Conservation (phyloP, 1,140 invertebrate species). For the Musca vetustissima region DNA sequence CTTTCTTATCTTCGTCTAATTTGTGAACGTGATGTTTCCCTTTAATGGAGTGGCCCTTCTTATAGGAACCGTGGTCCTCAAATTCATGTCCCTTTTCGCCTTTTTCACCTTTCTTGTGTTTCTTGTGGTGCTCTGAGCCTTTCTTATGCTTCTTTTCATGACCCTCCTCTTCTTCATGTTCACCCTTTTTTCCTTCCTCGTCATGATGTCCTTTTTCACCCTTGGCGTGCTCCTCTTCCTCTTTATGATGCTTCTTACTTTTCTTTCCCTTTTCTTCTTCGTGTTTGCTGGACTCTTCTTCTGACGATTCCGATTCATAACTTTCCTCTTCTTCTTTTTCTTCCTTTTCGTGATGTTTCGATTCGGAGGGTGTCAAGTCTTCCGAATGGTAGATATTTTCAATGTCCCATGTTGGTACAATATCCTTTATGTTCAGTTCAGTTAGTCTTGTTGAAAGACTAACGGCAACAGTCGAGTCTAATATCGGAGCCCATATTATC, state of each 20-base stretch:
- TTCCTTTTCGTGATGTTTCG: slow-evolving; percentile 43
- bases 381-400: background rate
- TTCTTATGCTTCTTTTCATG: slow-evolving; percentile 77
- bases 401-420: background rate
- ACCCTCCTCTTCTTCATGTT: slow-evolving; percentile 72
- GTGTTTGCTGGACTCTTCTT: slow-evolving; percentile 63
- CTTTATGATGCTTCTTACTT: slow-evolving; percentile 54
- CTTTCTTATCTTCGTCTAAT: slow-evolving; percentile 76
- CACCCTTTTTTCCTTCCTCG: slow-evolving; percentile 69
- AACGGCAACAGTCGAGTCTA: background rate
- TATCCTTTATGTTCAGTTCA: background rate
- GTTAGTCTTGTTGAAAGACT: background rate
- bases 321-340: slow-evolving; percentile 39
- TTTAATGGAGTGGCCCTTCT: slow-evolving; percentile 77
- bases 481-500: background rate
- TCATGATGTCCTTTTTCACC: slow-evolving; percentile 71
- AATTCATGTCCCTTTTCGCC: slow-evolving; percentile 69
- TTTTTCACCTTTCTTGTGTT: slow-evolving; percentile 73
- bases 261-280: slow-evolving; percentile 63
- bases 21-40: slow-evolving; percentile 79
- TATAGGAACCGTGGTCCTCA: slow-evolving; percentile 66
- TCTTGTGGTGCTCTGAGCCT: slow-evolving; percentile 72
- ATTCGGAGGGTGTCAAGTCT: slow-evolving; percentile 50
- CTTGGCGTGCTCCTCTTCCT: slow-evolving; percentile 44
- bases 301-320: slow-evolving; percentile 61